Evolutionary conservation across 2,797 vertebrate species (phyloP), one percentile per base, ranked within the genome.

Genomic region (Esox masquinongy): DNA sequence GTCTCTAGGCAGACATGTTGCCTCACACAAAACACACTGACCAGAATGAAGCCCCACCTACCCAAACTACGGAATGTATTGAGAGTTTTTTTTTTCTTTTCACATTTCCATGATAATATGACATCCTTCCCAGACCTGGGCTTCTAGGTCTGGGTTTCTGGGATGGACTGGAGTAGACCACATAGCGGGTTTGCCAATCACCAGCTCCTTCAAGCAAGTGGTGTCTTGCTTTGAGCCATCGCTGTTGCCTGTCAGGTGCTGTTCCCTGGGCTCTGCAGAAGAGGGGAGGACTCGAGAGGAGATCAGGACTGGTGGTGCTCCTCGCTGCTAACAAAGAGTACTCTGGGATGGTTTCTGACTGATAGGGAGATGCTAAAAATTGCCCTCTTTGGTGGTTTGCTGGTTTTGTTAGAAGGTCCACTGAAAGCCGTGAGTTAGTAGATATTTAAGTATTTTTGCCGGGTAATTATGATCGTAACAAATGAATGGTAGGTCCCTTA

Each of bases 161-260:
- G 3, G 29, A 31, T 31, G 29, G 29, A 31, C 29, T 31, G 50
- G 50, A 51, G 50, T 51, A 51, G 50, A 51, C 50, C 50, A 15
- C 50, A 14, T 51, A 51, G 59, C 5, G 24, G 59, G n/a, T 63
- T 63, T 77, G 77, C 78, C 80, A 82, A 75, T 83, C 50, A 56
- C 29, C 66, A 78, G 78, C 70, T 72, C 66, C 76, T 89, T 90
- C 72, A 80, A 24, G 61, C 61, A 26, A 64, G 61, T 11, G 19
- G 8, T 68, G 34, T 68, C 66, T 8, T 43, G 66, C 66, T 68
- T 7, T 34, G 34, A 26, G 22, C 6, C 29, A 83, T 80, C 77
- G 49, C 43, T 7, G 39, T 82, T 72, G 71, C 77, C 68, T 80
- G 51, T 78, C 75, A 71, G 70, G 67, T 77, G 75, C 49, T 66